Evolutionary conservation across 2,113 vertebrate species (phyloP), one percentile per base, ranked within the genome.

Genomic region (Calypte anna): DNA sequence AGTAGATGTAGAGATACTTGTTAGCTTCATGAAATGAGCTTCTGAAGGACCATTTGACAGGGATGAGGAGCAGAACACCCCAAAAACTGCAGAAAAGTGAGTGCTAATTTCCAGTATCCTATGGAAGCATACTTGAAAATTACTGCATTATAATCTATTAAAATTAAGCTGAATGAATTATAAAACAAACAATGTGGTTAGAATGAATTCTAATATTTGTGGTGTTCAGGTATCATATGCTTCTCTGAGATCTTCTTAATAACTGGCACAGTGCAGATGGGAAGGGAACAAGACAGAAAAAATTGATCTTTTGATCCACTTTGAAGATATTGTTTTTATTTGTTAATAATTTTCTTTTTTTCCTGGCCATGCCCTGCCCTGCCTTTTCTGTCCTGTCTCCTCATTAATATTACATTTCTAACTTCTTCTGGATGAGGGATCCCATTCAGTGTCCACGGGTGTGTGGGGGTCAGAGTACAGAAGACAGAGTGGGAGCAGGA

Each of bases 41-140:
- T 98, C 99, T 8, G 98, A 98, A 22, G 99, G 99, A 69, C 98
- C 99, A 10, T 99, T 99, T 93, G 99, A 99, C 63, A 98, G 98
- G 77, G 99, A 99, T 67, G 99, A 99, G 97, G 99, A 99, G 97
- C 99, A 99, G 98, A 99, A 97, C 70, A 98, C 98, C n/a, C 98
- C 99, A 59, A 98, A 99, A 98, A 97, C 98, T 83, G 96, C 98
- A 82, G 99, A 99, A 97, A 99, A 99, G 99, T 99, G 97, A 98
- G 99, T 96, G 30, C 36, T 31, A 6, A 16, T 84, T 68, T 85
- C 51, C 59, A 77, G 8, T 44, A 31, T 57, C 28, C 28, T 83
- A 28, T 31, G 58, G 78, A 82, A 58, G 21, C 25, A 11, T 77
- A 33, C 8, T 88, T 72, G 66, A 7, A 57, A 89, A 73, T 38